These are phyloP conservation scores for Cephalopholis sonnerati DNA, from an alignment of 2,113 vertebrate genomes.

Conservation along the genomic window DNA sequence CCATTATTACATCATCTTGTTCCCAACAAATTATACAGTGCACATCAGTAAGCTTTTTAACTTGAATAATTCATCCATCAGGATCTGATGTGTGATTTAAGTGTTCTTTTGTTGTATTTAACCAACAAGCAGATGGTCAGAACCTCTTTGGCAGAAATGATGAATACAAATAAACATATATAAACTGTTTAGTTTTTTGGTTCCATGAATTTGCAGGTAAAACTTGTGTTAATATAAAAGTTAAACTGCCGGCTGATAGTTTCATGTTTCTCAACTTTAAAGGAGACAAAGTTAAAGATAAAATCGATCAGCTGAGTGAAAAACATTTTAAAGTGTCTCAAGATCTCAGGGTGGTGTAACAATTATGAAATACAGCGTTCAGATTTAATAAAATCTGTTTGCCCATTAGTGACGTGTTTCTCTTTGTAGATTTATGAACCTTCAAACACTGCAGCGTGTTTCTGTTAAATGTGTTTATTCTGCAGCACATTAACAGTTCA, in stretches of 20 bases:
- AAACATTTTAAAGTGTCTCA: no score
- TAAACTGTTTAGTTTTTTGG: not conserved
- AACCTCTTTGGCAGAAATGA: not conserved
- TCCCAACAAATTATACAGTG: no score
- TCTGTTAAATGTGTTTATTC: constrained; percentile 26
- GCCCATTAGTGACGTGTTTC: not conserved
- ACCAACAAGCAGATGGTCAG: not conserved
- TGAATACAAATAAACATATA: not conserved
- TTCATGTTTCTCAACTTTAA: not conserved
- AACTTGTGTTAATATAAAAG: no score
- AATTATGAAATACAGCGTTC: constrained; percentile 12
- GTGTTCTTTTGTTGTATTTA: no score
- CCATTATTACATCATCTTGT: no score
- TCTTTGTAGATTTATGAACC: constrained; percentile 17
- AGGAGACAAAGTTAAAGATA: not conserved
- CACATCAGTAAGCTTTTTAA: no score
- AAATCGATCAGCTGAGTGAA: not conserved
- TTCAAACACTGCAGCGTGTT: not conserved
- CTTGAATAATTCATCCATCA: no score
- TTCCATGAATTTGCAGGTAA: not conserved
- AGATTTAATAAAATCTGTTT: constrained; percentile 14
- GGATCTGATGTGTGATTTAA: no score
- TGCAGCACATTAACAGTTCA: constrained; percentile 1
- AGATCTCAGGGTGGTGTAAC: constrained; percentile 25
- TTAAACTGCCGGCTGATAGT: not conserved